These are phyloP conservation scores for Raja brachyura DNA, from an alignment of 2,113 vertebrate genomes.

Conservation along the genomic window DNA sequence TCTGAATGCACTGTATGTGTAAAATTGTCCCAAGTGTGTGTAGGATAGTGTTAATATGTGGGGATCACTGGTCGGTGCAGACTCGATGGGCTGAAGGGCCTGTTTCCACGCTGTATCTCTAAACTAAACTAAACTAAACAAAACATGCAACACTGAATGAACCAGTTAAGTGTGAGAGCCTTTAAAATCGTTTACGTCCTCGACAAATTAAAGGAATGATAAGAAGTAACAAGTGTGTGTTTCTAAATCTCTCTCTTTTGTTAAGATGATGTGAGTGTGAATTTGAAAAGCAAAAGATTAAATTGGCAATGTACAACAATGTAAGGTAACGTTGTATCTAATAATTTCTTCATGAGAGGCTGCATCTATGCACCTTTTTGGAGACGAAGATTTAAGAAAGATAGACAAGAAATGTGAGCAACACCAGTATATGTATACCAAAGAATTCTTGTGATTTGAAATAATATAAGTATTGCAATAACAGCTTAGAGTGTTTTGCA, in stretches of 20 bases:
- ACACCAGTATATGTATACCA: neutral
- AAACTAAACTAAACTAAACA: too few species aligned
- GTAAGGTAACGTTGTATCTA: neutral
- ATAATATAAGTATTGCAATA: neutral
- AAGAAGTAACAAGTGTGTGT: slow-evolving; percentile 91
- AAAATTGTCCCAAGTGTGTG: too few species aligned
- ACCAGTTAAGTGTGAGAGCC: slow-evolving; percentile 85
- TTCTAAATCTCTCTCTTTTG: neutral
- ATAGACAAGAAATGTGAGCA: neutral
- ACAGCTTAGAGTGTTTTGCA: neutral
- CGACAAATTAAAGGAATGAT: slow-evolving; percentile 91
- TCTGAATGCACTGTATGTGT: too few species aligned
- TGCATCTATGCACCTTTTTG: neutral
- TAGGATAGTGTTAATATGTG: too few species aligned
- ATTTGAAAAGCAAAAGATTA: neutral
- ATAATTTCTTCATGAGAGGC: neutral
- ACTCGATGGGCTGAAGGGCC: too few species aligned
- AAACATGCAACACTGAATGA: slow-evolving; percentile 75
- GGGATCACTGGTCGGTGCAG: too few species aligned
- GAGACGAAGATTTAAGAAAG: neutral
- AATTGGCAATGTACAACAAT: neutral
- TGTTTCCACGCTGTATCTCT: too few species aligned
- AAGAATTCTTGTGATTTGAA: neutral
- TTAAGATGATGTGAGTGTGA: neutral
- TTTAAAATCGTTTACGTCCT: slow-evolving; percentile 88